phyloP scores from a whole-genome alignment of 2,113 vertebrate genomes.

The Oenanthe melanoleuca region DNA sequence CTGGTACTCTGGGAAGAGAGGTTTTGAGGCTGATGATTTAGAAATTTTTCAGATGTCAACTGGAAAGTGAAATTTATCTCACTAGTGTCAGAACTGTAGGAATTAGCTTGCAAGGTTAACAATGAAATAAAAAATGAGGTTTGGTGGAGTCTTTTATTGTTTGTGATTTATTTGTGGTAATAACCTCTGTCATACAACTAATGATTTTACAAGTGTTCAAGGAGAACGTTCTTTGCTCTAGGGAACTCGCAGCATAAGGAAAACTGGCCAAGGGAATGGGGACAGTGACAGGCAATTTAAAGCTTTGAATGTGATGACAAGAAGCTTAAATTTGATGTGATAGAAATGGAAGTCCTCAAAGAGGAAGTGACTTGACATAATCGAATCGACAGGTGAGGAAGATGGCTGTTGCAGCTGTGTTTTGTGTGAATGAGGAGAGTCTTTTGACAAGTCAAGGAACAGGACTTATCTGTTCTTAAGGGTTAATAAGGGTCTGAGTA shows the following conservation, averaged over 20 bases:
- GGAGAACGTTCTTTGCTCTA: neutral
- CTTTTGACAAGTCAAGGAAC: neutral
- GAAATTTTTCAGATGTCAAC: neutral
- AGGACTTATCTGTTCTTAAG: neutral
- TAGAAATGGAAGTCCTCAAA: conserved; percentile 23
- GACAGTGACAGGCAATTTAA: conserved; percentile 25
- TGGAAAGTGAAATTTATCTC: neutral
- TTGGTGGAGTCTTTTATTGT: neutral
- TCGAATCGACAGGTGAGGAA: neutral
- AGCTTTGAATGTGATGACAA: conserved; percentile 41
- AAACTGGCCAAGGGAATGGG: neutral
- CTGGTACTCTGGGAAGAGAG: neutral
- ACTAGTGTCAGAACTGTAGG: neutral
- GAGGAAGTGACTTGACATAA: neutral
- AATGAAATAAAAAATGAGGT: neutral
- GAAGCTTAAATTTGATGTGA: conserved; percentile 44
- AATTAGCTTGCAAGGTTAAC: conserved; percentile 2
- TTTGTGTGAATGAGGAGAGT: neutral
- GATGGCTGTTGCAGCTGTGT: neutral
- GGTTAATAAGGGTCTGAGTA: neutral
- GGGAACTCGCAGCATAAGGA: neutral
- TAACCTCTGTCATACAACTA: neutral
- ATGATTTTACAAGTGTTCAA: conserved; percentile 22
- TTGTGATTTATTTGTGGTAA: conserved; percentile 39
- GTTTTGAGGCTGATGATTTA: neutral